These are phyloP conservation scores for Drosophila nigrodunni DNA, from an alignment of 1,140 invertebrate genomes.

Conservation along the genomic window DNA sequence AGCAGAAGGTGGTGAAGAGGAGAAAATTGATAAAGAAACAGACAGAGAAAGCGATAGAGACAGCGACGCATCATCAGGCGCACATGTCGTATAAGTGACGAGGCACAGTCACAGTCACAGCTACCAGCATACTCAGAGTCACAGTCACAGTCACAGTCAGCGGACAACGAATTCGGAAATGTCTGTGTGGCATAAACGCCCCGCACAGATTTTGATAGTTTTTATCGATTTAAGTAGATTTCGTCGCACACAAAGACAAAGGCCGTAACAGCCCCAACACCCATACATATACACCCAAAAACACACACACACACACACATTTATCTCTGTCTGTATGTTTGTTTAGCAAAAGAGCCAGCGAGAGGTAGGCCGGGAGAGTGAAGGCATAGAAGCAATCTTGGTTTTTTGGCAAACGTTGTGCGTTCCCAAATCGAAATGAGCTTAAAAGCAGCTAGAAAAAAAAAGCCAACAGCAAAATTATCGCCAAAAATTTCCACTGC, in stretches of 20 bases:
- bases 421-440: conserved; percentile 62
- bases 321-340: conserved; percentile 7
- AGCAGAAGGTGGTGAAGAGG: neutral
- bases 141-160: conserved; percentile 22
- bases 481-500: neutral
- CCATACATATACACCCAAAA: conserved; percentile 14
- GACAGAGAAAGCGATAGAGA: conserved; percentile 6
- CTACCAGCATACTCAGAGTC: neutral
- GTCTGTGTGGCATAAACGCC: conserved; percentile 60
- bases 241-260: conserved; percentile 41
- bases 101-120: conserved; percentile 40
- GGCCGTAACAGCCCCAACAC: conserved; percentile 8
- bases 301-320: conserved; percentile 18
- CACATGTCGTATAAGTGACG: conserved; percentile 81
- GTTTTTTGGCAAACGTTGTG: conserved; percentile 60
- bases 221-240: conserved; percentile 83
- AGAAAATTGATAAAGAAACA: conserved; percentile 6
- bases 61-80: conserved; percentile 53
- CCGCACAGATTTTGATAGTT: conserved; percentile 80
- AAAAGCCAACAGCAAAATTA: conserved; percentile 1
- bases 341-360: neutral
- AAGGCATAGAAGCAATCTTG: conserved; percentile 8
- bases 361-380: neutral
- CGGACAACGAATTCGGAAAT: conserved; percentile 30
- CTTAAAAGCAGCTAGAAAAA: conserved; percentile 43